Conservation (phyloP, 2,888 invertebrate species). For the Lasioglossum vierecki region DNA sequence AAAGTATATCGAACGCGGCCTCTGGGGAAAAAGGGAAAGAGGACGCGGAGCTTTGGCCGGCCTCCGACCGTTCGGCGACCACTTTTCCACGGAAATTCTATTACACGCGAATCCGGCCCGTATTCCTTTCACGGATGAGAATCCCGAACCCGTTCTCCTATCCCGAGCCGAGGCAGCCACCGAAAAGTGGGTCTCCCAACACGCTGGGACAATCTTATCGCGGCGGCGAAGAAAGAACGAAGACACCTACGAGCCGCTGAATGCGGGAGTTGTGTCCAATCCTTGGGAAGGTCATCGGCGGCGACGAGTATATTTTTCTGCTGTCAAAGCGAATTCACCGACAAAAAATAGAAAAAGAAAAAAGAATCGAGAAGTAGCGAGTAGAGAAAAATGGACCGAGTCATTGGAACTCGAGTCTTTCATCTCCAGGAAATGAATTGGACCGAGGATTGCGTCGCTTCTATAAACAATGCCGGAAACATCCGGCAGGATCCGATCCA, state of each 20-base stretch:
- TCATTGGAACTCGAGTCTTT: not conserved
- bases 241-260: constrained; percentile 48
- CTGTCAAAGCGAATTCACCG: constrained; percentile 35
- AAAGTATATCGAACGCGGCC: constrained; percentile 23
- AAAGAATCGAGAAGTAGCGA: not conserved
- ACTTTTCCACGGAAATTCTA: constrained; percentile 47
- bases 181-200: constrained; percentile 62
- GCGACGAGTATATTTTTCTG: constrained; percentile 38
- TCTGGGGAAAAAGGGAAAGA: constrained; percentile 1
- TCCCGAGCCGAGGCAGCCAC: constrained; percentile 41
- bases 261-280: constrained; percentile 41
- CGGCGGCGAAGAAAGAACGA: constrained; percentile 26
- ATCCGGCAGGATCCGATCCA: not conserved
- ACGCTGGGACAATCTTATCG: constrained; percentile 61
- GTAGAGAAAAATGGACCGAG: constrained; percentile 9
- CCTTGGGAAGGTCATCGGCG: constrained; percentile 15
- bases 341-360: not conserved
- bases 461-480: constrained; percentile 15
- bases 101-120: constrained; percentile 49
- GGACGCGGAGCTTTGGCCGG: not conserved
- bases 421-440: constrained; percentile 8
- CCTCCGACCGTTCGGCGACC: not conserved
- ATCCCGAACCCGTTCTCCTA: constrained; percentile 29
- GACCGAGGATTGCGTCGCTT: not conserved
- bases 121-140: constrained; percentile 57